Conservation (phyloP, 2,113 vertebrate genomes). For the Eptatretus burgeri region DNA sequence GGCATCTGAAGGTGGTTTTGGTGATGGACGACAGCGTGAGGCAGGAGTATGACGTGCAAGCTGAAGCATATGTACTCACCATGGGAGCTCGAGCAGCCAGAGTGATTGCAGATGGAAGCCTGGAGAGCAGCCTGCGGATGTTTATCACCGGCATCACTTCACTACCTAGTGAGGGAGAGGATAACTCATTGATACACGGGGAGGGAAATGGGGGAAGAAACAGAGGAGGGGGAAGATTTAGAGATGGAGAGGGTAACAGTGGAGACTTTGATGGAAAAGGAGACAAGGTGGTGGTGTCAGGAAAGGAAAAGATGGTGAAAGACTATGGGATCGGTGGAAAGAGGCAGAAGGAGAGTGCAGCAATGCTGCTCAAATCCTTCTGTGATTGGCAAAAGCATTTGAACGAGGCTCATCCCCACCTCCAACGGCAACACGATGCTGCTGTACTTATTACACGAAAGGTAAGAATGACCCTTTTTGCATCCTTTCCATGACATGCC, state of each 20-base stretch:
- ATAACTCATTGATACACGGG: too few relatives aligned
- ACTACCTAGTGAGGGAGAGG: too few relatives aligned
- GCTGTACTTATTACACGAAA: conserved; percentile 93
- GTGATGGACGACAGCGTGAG: conserved; percentile 67
- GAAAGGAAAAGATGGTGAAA: conserved; percentile 36
- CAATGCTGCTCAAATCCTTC: conserved; percentile 69
- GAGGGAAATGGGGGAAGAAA: too few relatives aligned
- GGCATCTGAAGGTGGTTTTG: conserved; percentile 76
- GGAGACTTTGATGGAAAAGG: too few relatives aligned
- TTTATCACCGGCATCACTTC: conserved; percentile 41
- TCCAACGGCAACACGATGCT: conserved; percentile 59
- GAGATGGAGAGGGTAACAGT: too few relatives aligned
- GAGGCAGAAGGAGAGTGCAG: conserved; percentile 60
- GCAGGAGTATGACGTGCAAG: conserved; percentile 48
- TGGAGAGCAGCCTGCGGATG: conserved; percentile 80
- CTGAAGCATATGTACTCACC: conserved; percentile 74
- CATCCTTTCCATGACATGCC: too few relatives aligned
- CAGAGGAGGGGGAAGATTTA: too few relatives aligned
- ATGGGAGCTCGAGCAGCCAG: conserved; percentile 63
- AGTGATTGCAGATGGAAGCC: conserved; percentile 73
- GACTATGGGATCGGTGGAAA: conserved; percentile 15
- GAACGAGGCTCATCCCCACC: conserved; percentile 50
- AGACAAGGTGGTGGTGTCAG: conserved; percentile 19
- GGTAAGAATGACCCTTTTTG: conserved; percentile 20
- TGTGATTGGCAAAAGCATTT: conserved; percentile 96